Conservation (phyloP, 1,140 invertebrate genomes). For the Lerema accius region DNA sequence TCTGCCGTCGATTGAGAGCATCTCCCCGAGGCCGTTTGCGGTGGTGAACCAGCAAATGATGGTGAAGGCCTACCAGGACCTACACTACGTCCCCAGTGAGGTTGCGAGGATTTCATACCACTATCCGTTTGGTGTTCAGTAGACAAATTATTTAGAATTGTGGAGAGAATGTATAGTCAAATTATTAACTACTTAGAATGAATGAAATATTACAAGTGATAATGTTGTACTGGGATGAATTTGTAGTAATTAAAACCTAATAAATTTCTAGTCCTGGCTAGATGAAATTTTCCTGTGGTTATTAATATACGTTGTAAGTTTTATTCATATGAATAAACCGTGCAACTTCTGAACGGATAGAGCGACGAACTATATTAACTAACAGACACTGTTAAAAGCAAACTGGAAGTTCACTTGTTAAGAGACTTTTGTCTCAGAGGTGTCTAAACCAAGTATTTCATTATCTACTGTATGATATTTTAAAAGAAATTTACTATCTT, state of each 20-base stretch:
- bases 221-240: neutral
- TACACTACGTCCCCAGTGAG: slow-evolving; percentile 72
- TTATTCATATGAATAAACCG: too few relatives aligned
- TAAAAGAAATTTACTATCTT: too few relatives aligned
- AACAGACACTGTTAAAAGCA: too few relatives aligned
- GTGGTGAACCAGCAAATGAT: slow-evolving; percentile 81
- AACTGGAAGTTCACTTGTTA: too few relatives aligned
- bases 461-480: too few relatives aligned
- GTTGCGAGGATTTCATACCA: slow-evolving; percentile 73
- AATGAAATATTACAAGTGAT: too few relatives aligned
- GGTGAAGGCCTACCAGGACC: slow-evolving; percentile 79
- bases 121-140: slow-evolving; percentile 74
- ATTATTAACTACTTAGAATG: too few relatives aligned
- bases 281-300: neutral
- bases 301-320: too few relatives aligned
- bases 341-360: too few relatives aligned
- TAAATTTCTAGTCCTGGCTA: neutral
- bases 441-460: too few relatives aligned
- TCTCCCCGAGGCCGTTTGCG: slow-evolving; percentile 72
- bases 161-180: neutral
- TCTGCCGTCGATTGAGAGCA: slow-evolving; percentile 75
- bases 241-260: neutral
- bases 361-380: too few relatives aligned
- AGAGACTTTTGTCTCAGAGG: too few relatives aligned
- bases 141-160: slow-evolving; percentile 37